Evolutionary conservation across 2,113 vertebrate species (phyloP).

Genomic region (Crotalus helleri): DNA sequence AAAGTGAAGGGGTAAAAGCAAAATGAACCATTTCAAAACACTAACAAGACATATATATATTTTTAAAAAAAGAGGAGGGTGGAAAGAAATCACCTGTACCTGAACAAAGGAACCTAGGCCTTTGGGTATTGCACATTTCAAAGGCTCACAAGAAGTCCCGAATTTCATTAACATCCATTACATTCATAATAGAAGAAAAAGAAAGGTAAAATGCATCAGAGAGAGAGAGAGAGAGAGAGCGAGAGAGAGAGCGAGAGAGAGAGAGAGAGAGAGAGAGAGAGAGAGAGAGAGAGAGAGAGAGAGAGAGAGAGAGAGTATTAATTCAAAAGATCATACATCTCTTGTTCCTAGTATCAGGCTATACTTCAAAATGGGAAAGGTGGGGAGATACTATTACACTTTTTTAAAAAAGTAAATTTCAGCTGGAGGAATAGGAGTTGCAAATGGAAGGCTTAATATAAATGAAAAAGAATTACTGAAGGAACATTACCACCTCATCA

Average conservation of each 20-base stretch:
- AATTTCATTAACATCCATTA: conserved; percentile 29
- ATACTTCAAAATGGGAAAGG: background rate
- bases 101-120: conserved; percentile 1
- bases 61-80: background rate
- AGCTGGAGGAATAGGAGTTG: conserved; percentile 8
- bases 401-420: conserved; percentile 12
- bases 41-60: conserved; percentile 18
- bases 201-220: background rate
- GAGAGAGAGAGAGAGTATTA: background rate
- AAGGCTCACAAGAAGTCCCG: background rate
- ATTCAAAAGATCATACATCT: conserved; percentile 23
- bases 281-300: too few species aligned
- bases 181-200: conserved; percentile 14
- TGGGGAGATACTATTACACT: background rate
- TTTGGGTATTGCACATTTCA: background rate
- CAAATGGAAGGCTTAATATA: background rate
- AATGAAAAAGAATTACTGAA: background rate
- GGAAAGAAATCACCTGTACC: conserved; percentile 19
- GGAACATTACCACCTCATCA: background rate
- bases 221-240: background rate
- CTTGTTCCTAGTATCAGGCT: background rate
- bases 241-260: background rate
- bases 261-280: background rate
- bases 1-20: background rate
- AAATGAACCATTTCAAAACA: conserved; percentile 8